Percentiles rank a stretch among this genome's conserved stretches.
Conservation (phyloP, 2,797 vertebrate genomes). For the Tarsius wallacei region DNA sequence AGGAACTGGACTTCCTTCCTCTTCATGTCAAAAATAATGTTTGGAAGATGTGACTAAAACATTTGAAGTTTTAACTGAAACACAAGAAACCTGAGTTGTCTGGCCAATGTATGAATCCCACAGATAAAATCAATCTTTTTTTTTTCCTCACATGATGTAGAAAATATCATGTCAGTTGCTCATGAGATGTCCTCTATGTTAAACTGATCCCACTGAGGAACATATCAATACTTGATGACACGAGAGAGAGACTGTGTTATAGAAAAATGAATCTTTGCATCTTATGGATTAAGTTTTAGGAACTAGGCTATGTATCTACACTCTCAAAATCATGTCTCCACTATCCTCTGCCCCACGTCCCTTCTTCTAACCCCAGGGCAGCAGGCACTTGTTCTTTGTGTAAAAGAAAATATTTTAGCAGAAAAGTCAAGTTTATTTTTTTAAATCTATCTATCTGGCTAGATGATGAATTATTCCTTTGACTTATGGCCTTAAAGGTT, state of each 20-base stretch:
- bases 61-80: not conserved
- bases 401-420: conserved; percentile 2
- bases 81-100: not conserved
- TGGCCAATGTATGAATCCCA: not conserved
- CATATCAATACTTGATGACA: too few relatives aligned
- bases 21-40: conserved; percentile 21
- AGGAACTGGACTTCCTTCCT: not conserved
- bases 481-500: not conserved
- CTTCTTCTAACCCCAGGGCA: not conserved
- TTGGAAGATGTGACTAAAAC: not conserved
- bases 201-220: not conserved
- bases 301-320: not conserved
- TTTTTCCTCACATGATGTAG: not conserved
- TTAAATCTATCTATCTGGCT: not conserved
- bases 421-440: not conserved
- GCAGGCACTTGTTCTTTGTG: not conserved
- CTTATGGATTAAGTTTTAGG: not conserved
- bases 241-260: not conserved
- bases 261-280: not conserved
- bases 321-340: not conserved
- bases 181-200: not conserved
- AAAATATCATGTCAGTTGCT: not conserved
- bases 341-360: too few relatives aligned
- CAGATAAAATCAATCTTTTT: not conserved
- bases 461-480: conserved; percentile 10